Base-by-base conservation (phyloP, 2,797 vertebrate genomes). In the Anguilla pacifica region DNA sequence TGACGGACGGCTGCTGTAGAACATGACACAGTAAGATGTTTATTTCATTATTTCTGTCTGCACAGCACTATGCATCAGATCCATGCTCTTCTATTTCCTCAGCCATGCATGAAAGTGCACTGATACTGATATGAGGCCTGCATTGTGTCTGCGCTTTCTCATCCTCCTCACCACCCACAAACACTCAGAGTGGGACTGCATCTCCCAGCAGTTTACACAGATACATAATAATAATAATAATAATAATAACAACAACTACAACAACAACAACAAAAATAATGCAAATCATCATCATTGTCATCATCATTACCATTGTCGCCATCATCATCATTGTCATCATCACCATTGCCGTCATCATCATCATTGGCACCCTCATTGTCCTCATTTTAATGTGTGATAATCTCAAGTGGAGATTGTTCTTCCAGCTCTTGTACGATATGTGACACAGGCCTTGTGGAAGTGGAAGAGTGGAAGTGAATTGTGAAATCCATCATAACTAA, bases 11-110 rank as follows among this genome's bases (percentile, higher is more conserved):
- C 72, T 39, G 35, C 72, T 39, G 74, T 7, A 22, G 74, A 79
- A 43, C 74, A 79, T 39, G 74, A 79, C 22, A 25, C 79, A 82
- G 43, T 28, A 11, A 82, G 43, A 82, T 51, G 46, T 51, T 51
- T 82, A 82, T 82, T 49, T 49, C 43, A 82, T 82, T 82, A 51
- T 82, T 82, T 51, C 46, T 82, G 43, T 82, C 79, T 49, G 79
- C 51, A 4, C 13, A 51, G 79, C 43, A 3, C 79, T 25, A 6
- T 51, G 46, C 79, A 3, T 22, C 79, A 82, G 79, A 82, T 51
- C 6, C 22, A n/a, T 51, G 79, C 19, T n/a, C 19, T 28, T 82
- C 11, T n/a, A 11, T 10, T 49, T 82, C 79, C 46, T 82, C 79
- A 51, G 46, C 25, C 79, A 51, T 82, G 79, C 79, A 51, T 82